Base-by-base conservation (phyloP, 23 tunicate genomes). In the Phallusia fumigata region DNA sequence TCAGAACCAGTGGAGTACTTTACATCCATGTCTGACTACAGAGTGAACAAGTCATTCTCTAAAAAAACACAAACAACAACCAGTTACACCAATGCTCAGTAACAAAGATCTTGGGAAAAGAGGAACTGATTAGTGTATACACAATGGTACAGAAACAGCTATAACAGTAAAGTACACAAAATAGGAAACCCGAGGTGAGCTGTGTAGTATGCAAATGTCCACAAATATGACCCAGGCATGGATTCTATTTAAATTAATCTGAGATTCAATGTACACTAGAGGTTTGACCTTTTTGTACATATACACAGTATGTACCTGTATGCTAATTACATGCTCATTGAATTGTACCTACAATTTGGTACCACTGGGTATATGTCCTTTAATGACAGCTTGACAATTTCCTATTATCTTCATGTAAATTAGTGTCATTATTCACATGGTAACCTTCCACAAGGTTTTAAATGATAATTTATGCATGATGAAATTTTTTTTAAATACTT, bases 31-130 rank as follows among this genome's bases (percentile, higher is more conserved):
- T 58, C 69, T 58, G 26, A 21, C 28, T 58, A 24, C 28, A 58
- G 69, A 3, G 26, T 13, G 69, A 58, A 58, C 69, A 58, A 58
- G 69, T 58, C 69, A 58, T 58, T 58, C 69, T 58, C 69, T 58
- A 21, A 21, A 21, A 58, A 22, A 58, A 22, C 15, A 51, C 15
- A 51, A 21, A 58, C 28, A 8, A 58, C 11, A 21, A 3, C 26
- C 69, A 21, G 69, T 21, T 24, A 58, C 11, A 21, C 15, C 69
- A 6, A 5, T 21, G 69, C 15, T 58, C 69, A 6, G 69, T 6
- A 5, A 40, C 47, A 40, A 40, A 40, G 47, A 5, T 40, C 47
- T 3, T 40, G 10, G 8, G 10, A 58, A 21, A 58, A 58, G 69
- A 51, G 69, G 69, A 58, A 58, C 69, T 13, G 16, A 24, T 8